Evolutionary conservation across 2,888 invertebrate species (phyloP).

Genomic region (Epinotia demarniana): DNA sequence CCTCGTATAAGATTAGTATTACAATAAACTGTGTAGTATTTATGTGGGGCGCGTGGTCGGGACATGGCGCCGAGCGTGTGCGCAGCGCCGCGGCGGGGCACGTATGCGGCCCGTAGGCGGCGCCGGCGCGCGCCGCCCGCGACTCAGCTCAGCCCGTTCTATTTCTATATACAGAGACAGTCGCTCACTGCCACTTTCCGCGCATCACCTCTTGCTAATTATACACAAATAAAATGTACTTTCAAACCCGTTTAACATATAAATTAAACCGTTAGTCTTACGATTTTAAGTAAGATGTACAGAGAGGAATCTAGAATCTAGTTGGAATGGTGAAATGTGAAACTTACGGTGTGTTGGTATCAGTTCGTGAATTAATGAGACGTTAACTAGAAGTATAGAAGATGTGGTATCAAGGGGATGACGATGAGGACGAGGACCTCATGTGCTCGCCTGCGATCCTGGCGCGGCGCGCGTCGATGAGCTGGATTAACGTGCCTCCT

Average conservation of each 20-base stretch:
- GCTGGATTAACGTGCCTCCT: slow-evolving; percentile 95
- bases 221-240: slow-evolving; percentile 50
- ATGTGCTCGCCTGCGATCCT: slow-evolving; percentile 94
- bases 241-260: slow-evolving; percentile 38
- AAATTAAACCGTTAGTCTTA: slow-evolving; percentile 18
- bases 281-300: slow-evolving; percentile 27
- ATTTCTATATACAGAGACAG: slow-evolving; percentile 82
- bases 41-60: slow-evolving; percentile 20
- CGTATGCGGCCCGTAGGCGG: slow-evolving; percentile 40
- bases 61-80: slow-evolving; percentile 3
- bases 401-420: slow-evolving; percentile 92
- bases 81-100: slow-evolving; percentile 3
- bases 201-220: slow-evolving; percentile 77
- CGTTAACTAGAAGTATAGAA: slow-evolving; percentile 52
- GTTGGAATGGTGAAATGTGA: slow-evolving; percentile 34
- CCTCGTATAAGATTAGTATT: not conserved
- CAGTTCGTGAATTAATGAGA: slow-evolving; percentile 41
- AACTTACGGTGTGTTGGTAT: slow-evolving; percentile 27
- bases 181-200: slow-evolving; percentile 80
- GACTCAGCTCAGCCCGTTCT: slow-evolving; percentile 77
- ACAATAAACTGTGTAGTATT: not conserved
- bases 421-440: slow-evolving; percentile 93
- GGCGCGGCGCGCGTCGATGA: slow-evolving; percentile 94
- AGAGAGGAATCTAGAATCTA: slow-evolving; percentile 20
- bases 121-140: slow-evolving; percentile 52